These are phyloP conservation scores for Strix aluco DNA, from an alignment of 2,113 vertebrate species.

Conservation along the genomic window DNA sequence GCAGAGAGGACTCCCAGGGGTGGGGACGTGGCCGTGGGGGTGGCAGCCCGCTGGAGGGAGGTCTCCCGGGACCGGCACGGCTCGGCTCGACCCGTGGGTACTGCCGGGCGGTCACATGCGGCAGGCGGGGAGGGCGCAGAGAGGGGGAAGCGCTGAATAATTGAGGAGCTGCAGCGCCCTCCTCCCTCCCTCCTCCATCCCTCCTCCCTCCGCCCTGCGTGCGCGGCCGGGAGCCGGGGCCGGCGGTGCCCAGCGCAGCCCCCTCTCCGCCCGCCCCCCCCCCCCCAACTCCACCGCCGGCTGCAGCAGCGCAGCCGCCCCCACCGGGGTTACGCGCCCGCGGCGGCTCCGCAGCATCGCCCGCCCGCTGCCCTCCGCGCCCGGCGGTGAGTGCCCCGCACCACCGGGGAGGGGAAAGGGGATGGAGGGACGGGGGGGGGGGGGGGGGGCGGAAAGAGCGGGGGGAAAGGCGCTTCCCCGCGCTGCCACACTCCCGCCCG, in stretches of 20 bases:
- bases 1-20: no score
- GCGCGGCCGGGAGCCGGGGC: background rate
- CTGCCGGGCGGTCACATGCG: conserved; percentile 22
- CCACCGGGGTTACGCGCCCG: background rate
- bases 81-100: background rate
- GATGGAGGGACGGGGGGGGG: background rate
- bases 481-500: background rate
- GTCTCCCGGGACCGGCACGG: background rate
- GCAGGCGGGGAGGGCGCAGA: background rate
- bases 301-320: background rate
- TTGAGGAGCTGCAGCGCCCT: conserved; percentile 69
- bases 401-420: background rate
- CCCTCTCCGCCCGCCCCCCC: background rate
- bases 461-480: background rate
- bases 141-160: conserved; percentile 65
- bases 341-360: background rate
- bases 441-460: background rate
- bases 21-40: background rate
- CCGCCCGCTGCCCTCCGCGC: background rate
- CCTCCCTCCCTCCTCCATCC: background rate
- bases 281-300: background rate
- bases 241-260: background rate
- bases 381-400: background rate
- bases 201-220: background rate
- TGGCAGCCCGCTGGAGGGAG: background rate